phyloP scores from a whole-genome alignment of 2,888 invertebrate genomes.

The Ornithoptera alexandrae region DNA sequence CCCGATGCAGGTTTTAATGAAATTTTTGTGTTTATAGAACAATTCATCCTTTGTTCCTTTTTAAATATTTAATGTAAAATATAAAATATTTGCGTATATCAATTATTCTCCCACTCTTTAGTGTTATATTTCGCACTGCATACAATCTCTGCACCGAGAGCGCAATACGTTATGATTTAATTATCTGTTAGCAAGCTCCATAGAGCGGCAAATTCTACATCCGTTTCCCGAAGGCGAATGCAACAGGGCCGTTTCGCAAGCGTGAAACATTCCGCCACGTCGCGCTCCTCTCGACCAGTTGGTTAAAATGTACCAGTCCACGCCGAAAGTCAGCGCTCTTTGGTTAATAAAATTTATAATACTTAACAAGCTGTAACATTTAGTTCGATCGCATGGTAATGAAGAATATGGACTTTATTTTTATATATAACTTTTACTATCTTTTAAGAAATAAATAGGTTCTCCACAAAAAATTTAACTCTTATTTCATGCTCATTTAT shows the following conservation, averaged over 20 bases:
- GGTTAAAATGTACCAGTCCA: slow-evolving; percentile 9
- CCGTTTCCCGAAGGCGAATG: slow-evolving; percentile 59
- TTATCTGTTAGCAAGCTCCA: slow-evolving; percentile 42
- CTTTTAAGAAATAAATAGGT: not conserved
- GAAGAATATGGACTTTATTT: not conserved
- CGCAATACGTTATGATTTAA: slow-evolving; percentile 46
- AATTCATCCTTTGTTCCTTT: too few relatives aligned
- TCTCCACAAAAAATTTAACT: not conserved
- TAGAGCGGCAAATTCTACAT: slow-evolving; percentile 48
- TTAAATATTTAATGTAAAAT: too few relatives aligned
- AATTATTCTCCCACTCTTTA: slow-evolving; percentile 44
- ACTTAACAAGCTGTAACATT: not conserved
- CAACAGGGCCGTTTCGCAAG: slow-evolving; percentile 37
- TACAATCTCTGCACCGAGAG: slow-evolving; percentile 44
- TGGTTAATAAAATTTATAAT: slow-evolving; percentile 15
- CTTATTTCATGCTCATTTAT: too few relatives aligned
- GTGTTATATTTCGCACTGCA: slow-evolving; percentile 43
- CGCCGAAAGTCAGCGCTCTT: slow-evolving; percentile 2
- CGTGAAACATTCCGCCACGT: slow-evolving; percentile 38
- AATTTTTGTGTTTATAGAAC: too few relatives aligned
- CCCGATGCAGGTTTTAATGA: too few relatives aligned
- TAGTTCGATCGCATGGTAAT: not conserved
- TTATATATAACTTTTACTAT: not conserved
- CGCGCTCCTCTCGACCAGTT: slow-evolving; percentile 15
- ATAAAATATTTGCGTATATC: slow-evolving; percentile 18